phyloP scores from a whole-genome alignment of 1,140 invertebrate species.

The Drosophila sulfurigaster region DNA sequence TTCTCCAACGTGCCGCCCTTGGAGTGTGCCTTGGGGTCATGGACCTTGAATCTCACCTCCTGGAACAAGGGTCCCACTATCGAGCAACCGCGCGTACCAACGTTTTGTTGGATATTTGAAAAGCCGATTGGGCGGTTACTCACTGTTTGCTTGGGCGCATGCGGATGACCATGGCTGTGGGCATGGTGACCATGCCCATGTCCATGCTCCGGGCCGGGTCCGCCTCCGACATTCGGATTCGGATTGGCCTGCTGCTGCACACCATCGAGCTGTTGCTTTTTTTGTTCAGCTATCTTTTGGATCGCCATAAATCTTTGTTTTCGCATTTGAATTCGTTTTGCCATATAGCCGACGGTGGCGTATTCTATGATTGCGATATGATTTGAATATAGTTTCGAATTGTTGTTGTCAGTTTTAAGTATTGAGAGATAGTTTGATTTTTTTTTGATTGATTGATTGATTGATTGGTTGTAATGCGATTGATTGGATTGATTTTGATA shows the following conservation, averaged over 20 bases:
- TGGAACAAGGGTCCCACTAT: slow-evolving; percentile 93
- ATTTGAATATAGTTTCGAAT: slow-evolving; percentile 70
- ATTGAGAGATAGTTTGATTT: slow-evolving; percentile 31
- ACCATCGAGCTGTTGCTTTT: slow-evolving; percentile 91
- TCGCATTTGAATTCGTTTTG: slow-evolving; percentile 97
- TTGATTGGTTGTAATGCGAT: slow-evolving; percentile 14
- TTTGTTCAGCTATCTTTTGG: slow-evolving; percentile 95
- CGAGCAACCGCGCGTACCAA: slow-evolving; percentile 86
- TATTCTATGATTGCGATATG: slow-evolving; percentile 90
- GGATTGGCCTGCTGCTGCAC: slow-evolving; percentile 87
- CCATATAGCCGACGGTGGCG: slow-evolving; percentile 97
- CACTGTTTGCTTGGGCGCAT: slow-evolving; percentile 85
- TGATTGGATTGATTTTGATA: slow-evolving; percentile 87
- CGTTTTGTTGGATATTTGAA: slow-evolving; percentile 85
- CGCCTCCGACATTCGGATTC: slow-evolving; percentile 82
- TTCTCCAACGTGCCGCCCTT: slow-evolving; percentile 96
- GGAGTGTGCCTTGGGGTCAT: slow-evolving; percentile 95
- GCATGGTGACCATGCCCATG: slow-evolving; percentile 85
- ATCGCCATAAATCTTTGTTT: slow-evolving; percentile 94
- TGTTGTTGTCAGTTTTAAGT: slow-evolving; percentile 56
- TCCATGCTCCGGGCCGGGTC: slow-evolving; percentile 82
- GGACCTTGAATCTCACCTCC: slow-evolving; percentile 97
- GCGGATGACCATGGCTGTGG: slow-evolving; percentile 85
- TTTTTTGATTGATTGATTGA: slow-evolving; percentile 15
- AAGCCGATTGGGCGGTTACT: slow-evolving; percentile 85